Evolutionary conservation across 2,797 vertebrate genomes (phyloP), one percentile per base, ranked within the genome.

Genomic region (Thripadectes ignobilis): DNA sequence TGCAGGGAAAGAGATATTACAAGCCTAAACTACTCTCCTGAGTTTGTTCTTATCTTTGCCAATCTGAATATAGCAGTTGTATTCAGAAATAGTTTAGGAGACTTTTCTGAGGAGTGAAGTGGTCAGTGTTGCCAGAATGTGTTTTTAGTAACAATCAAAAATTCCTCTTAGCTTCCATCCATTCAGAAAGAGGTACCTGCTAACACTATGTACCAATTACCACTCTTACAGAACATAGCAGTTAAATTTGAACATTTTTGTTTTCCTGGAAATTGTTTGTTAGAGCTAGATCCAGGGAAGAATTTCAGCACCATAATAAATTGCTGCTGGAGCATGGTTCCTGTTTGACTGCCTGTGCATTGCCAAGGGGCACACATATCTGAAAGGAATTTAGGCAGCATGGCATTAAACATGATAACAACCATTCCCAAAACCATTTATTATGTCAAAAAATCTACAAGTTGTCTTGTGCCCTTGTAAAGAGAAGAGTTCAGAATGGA

Each of bases 361-460:
- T 29, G 66, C 34, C 45, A n/a, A 43, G 41, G 21, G 52, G 26
- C 5, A 0, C 30, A 62, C 1, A 0, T 9, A 8, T 7, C 34
- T 32, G 24, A 51, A 36, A 30, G 45, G n/a, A 26, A 16, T 38
- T 73, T 69, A 17, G 75, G 26, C 24, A 72, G 32, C 0, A 0
- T 14, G 30, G 29, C 24, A 6, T 45, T 85, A 48, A 85, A 12
- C 7, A 0, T 30, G 20, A 27, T 5, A 62, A 34, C 8, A 20
- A n/a, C 36, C 39, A 12, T 11, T 5, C 48, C 51, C 12, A 32
- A 75, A 78, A 15, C 5, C 38, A 68, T 22, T n/a, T 10, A 4
- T 34, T 11, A 2, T 14, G 21, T 34, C 29, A 52, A 55, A 93
- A 93, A 79, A 80, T 43, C 12, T 29, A 18, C 27, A 45, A 5